These are phyloP conservation scores for Lophura nycthemera DNA, from an alignment of 2,113 vertebrate genomes.

Conservation along the genomic window DNA sequence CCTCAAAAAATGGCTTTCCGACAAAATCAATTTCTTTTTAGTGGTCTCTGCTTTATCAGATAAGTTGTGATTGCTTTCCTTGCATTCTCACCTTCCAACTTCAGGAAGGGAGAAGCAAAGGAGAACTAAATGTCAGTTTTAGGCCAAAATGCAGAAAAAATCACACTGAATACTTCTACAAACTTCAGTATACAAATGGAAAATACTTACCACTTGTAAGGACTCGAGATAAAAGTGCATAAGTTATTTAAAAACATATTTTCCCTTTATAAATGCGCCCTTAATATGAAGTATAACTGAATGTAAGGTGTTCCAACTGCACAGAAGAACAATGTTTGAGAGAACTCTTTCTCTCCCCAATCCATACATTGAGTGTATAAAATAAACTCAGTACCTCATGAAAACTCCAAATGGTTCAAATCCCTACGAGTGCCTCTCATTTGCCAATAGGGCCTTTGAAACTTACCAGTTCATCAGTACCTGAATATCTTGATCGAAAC, in stretches of 20 bases:
- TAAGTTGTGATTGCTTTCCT: background rate
- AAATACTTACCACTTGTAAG: slow-evolving; percentile 61
- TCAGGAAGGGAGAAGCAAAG: background rate
- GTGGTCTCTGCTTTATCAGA: background rate
- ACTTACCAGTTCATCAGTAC: slow-evolving; percentile 35
- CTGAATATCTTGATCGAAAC: slow-evolving; percentile 44
- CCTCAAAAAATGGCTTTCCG: background rate
- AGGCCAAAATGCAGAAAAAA: slow-evolving; percentile 22
- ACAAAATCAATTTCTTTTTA: background rate
- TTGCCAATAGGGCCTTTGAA: background rate
- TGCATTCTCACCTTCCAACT: background rate
- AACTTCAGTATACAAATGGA: background rate
- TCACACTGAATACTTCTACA: slow-evolving; percentile 1
- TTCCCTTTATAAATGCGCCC: slow-evolving; percentile 55
- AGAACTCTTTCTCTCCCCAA: slow-evolving; percentile 38
- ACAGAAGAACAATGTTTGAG: background rate
- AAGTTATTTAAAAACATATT: slow-evolving; percentile 17
- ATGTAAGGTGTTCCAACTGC: slow-evolving; percentile 33
- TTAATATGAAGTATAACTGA: slow-evolving; percentile 33
- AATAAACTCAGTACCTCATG: slow-evolving; percentile 15
- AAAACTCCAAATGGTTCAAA: background rate
- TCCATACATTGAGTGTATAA: background rate
- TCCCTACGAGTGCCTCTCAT: background rate
- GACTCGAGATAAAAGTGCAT: slow-evolving; percentile 61
- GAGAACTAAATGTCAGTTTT: background rate